Conservation (phyloP, 2,888 invertebrate species). For the Drosophila anomelani region DNA sequence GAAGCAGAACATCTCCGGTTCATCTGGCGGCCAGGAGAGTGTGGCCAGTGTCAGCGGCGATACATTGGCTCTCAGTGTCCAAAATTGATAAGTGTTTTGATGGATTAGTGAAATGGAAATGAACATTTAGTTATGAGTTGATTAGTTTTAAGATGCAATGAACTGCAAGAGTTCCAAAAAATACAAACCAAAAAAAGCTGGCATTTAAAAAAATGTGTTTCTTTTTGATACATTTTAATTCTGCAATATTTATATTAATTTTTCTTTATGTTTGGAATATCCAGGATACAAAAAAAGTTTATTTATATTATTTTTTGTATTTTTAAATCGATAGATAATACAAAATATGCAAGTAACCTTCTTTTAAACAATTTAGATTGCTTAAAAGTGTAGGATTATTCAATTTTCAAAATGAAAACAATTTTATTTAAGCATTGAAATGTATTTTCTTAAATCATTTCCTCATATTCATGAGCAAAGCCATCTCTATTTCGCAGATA, state of each 20-base stretch:
- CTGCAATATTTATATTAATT: no score
- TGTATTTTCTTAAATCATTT: not conserved
- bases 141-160: slow-evolving; percentile 58
- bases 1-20: slow-evolving; percentile 50
- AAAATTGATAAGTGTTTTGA: slow-evolving; percentile 47
- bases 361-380: no score
- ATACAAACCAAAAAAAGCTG: slow-evolving; percentile 71
- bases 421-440: not conserved
- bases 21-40: slow-evolving; percentile 59
- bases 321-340: no score
- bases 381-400: no score
- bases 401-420: not conserved
- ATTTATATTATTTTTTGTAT: no score
- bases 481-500: no score
- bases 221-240: not conserved
- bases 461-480: not conserved
- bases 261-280: no score
- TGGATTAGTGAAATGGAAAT: not conserved
- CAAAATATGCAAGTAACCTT: no score
- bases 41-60: slow-evolving; percentile 70
- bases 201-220: slow-evolving; percentile 58
- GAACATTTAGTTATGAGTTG: slow-evolving; percentile 11
- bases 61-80: slow-evolving; percentile 68
- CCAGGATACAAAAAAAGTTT: no score
- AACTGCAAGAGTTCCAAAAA: slow-evolving; percentile 74